Conservation (phyloP, 2,113 vertebrate genomes). For the Oriolus oriolus region DNA sequence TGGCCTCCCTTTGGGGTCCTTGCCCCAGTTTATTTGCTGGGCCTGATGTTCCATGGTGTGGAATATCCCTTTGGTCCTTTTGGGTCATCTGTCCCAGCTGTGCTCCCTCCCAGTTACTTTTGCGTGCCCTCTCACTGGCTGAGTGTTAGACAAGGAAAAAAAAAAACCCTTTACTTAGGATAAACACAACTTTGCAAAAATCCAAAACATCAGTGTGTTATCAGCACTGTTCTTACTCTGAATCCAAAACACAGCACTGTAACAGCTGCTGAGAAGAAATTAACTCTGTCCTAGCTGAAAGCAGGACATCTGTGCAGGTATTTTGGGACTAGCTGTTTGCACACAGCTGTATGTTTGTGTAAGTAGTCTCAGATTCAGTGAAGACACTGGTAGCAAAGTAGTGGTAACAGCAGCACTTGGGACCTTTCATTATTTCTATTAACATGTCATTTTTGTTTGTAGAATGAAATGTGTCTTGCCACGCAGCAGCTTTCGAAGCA, state of each 20-base stretch:
- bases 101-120: background rate
- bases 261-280: background rate
- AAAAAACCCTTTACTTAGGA: background rate
- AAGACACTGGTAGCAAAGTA: background rate
- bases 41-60: background rate
- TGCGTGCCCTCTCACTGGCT: fast-evolving
- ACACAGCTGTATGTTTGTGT: background rate
- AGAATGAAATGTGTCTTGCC: constrained; percentile 98
- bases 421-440: background rate
- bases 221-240: background rate
- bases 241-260: background rate
- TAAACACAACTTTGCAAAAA: background rate
- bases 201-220: background rate
- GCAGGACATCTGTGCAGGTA: background rate
- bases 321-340: background rate
- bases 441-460: constrained; percentile 19
- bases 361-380: background rate
- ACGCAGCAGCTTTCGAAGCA: constrained; percentile 93
- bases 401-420: background rate
- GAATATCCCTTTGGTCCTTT: background rate
- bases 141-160: fast-evolving
- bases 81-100: background rate
- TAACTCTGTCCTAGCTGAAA: background rate
- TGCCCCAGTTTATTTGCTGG: background rate
- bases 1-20: background rate